A percentile compares a stretch with the other conserved stretches of the same genome.
These are phyloP conservation scores for Kryphioiulus occultus DNA, from an alignment of 2,888 invertebrate genomes.

Conservation along the genomic window DNA sequence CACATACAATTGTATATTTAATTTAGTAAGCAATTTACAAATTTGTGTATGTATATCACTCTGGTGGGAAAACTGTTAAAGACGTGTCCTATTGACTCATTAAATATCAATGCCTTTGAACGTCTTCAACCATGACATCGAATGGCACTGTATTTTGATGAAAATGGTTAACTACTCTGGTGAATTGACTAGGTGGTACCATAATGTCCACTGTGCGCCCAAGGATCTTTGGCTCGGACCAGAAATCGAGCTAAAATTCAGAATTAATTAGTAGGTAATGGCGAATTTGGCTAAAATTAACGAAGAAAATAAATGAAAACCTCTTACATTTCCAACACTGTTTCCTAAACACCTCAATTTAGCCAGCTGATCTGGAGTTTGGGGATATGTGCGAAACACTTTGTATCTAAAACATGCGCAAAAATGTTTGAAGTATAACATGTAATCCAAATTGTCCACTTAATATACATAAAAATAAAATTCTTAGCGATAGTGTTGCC, in stretches of 20 bases:
- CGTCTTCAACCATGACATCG: conserved; percentile 74
- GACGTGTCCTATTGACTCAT: conserved; percentile 63
- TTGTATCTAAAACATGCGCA: conserved; percentile 3
- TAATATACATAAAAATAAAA: not conserved
- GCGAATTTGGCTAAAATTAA: too few relatives aligned
- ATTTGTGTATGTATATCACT: too few relatives aligned
- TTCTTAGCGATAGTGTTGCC: not conserved
- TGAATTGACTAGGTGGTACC: conserved; percentile 47
- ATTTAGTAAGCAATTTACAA: too few relatives aligned
- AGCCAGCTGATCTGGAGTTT: not conserved
- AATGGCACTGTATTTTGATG: conserved; percentile 71
- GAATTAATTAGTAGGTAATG: not conserved
- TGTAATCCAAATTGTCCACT: not conserved
- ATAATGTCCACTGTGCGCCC: conserved; percentile 49
- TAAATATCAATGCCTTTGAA: conserved; percentile 69
- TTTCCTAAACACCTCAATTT: not conserved
- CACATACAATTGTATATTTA: too few relatives aligned
- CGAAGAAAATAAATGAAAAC: not conserved
- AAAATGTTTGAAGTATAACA: not conserved
- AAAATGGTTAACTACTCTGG: conserved; percentile 69
- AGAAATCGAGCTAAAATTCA: conserved; percentile 50
- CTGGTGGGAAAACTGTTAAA: not conserved
- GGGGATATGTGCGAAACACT: not conserved
- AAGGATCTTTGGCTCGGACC: conserved; percentile 46
- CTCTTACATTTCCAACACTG: not conserved